These are phyloP conservation scores for Drosophila takahashii DNA, from an alignment of 1,140 invertebrate species.

Conservation along the genomic window DNA sequence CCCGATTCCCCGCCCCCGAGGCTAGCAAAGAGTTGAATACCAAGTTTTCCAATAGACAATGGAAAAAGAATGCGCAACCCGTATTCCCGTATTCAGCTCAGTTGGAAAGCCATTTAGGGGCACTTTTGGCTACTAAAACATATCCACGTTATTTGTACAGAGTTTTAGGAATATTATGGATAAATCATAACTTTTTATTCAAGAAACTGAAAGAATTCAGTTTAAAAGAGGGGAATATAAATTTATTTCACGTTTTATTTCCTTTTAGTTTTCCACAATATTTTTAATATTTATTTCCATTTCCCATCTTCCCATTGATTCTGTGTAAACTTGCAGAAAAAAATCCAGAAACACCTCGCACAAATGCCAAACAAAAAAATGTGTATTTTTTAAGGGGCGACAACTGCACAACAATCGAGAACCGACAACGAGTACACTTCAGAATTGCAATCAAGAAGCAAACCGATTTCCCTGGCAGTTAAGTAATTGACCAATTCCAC, in stretches of 20 bases:
- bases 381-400: not conserved
- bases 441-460: slow-evolving; percentile 17
- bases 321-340: not conserved
- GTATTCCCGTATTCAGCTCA: not conserved
- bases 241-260: no score
- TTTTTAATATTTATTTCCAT: not conserved
- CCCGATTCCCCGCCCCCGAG: slow-evolving; percentile 6
- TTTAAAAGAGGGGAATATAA: no score
- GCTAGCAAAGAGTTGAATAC: slow-evolving; percentile 2
- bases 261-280: not conserved
- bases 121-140: not conserved
- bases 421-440: not conserved
- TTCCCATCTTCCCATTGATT: not conserved
- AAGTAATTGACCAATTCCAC: slow-evolving; percentile 39
- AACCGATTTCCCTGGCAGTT: slow-evolving; percentile 30
- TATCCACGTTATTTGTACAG: not conserved
- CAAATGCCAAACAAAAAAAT: not conserved
- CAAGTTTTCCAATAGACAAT: not conserved
- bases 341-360: not conserved
- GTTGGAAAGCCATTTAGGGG: not conserved
- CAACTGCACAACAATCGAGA: not conserved
- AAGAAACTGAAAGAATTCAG: no score
- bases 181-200: no score
- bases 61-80: not conserved
- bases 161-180: not conserved